Percentiles rank a stretch among this genome's conserved stretches.
phyloP scores from a whole-genome alignment of 2,888 invertebrate species.

The Harpagoxenus sublaevis region DNA sequence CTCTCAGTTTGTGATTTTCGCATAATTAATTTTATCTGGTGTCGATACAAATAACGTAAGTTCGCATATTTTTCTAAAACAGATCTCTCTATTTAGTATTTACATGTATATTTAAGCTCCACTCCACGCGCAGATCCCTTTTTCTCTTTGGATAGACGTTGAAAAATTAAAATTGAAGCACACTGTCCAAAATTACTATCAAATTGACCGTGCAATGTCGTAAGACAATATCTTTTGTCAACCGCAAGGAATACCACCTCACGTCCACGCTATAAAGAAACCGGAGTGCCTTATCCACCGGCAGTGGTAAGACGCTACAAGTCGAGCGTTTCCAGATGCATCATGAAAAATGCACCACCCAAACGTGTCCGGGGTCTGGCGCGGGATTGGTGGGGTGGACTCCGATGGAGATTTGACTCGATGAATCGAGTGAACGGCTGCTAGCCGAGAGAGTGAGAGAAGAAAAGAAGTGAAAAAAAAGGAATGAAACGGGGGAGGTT shows the following conservation, averaged over 20 bases:
- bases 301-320: conserved; percentile 22
- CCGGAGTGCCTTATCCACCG: conserved; percentile 16
- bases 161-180: conserved; percentile 37
- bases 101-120: neutral
- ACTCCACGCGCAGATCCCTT: neutral
- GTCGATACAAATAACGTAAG: too few species aligned
- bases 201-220: conserved; percentile 35
- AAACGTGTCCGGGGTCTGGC: conserved; percentile 24
- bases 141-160: neutral
- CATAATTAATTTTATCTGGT: neutral
- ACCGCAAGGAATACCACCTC: conserved; percentile 11
- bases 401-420: conserved; percentile 33
- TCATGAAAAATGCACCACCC: conserved; percentile 51
- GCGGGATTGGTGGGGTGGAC: neutral
- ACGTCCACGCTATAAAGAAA: conserved; percentile 42
- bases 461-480: neutral
- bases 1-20: neutral
- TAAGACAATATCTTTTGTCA: conserved; percentile 20
- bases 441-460: neutral
- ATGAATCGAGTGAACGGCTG: conserved; percentile 3
- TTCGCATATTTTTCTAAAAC: neutral
- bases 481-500: conserved; percentile 38
- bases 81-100: too few species aligned
- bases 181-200: conserved; percentile 46
- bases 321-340: conserved; percentile 35